Evolutionary conservation across 2,888 invertebrate genomes (phyloP).

Genomic region (Conops quadrifasciatus): DNA sequence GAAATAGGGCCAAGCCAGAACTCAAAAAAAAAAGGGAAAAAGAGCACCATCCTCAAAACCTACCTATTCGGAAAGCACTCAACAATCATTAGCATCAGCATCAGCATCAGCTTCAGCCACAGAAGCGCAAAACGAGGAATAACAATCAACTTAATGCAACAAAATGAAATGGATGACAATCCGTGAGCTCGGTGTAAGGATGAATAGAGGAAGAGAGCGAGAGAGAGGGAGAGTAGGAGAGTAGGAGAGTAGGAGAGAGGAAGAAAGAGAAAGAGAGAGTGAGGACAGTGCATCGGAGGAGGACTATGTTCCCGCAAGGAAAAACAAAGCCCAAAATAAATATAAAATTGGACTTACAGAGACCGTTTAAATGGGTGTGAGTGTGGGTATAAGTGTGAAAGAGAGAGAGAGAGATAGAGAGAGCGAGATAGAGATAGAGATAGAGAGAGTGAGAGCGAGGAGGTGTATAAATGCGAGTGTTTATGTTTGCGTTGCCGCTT

Average conservation of each 20-base stretch:
- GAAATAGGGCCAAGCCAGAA: not conserved
- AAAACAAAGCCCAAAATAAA: conserved; percentile 11
- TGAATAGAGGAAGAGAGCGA: too few relatives aligned
- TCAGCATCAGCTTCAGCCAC: not conserved
- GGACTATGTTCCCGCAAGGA: not conserved
- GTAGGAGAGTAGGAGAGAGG: too few relatives aligned
- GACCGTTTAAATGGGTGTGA: not conserved
- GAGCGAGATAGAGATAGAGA: too few relatives aligned
- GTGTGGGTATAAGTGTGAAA: not conserved
- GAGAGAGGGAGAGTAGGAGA: too few relatives aligned
- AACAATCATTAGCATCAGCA: conserved; percentile 25
- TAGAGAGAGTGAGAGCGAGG: too few relatives aligned
- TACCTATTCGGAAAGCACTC: conserved; percentile 20
- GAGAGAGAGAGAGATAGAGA: too few relatives aligned
- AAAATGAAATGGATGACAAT: conserved; percentile 29
- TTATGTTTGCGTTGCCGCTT: conserved; percentile 9
- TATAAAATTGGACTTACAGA: conserved; percentile 12
- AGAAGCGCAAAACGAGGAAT: conserved; percentile 6
- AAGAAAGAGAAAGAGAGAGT: too few relatives aligned
- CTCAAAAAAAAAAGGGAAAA: not conserved
- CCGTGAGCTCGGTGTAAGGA: not conserved
- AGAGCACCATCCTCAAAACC: not conserved
- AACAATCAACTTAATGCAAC: conserved; percentile 24
- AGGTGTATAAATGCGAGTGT: not conserved
- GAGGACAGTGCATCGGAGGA: not conserved